A percentile compares a stretch with the other conserved stretches of the same genome.
These are phyloP conservation scores for Volucella inanis DNA, from an alignment of 2,888 invertebrate species.

Conservation along the genomic window DNA sequence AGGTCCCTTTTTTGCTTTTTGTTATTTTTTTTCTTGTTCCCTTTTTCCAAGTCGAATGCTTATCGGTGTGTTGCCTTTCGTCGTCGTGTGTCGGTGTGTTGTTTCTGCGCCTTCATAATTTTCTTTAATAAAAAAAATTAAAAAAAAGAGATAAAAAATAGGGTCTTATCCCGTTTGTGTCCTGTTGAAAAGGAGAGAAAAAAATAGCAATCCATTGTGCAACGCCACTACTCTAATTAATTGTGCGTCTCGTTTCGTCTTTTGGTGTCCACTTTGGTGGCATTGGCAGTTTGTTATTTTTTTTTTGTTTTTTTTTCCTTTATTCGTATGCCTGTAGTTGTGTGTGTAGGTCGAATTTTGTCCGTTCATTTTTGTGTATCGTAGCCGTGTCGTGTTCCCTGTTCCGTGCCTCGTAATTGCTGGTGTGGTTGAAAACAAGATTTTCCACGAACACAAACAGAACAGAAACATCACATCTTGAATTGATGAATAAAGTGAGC, in stretches of 20 bases:
- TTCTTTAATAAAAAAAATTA: not conserved
- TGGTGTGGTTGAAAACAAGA: slow-evolving; percentile 62
- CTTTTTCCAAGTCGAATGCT: not conserved
- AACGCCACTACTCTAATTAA: slow-evolving; percentile 25
- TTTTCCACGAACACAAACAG: slow-evolving; percentile 47
- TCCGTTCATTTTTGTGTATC: not conserved
- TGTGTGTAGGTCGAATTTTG: not conserved
- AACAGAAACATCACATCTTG: slow-evolving; percentile 17
- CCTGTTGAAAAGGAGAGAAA: slow-evolving; percentile 35
- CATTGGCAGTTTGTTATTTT: not conserved
- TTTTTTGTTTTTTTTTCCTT: slow-evolving; percentile 1
- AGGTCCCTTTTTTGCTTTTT: slow-evolving; percentile 20
- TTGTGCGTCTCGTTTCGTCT: slow-evolving; percentile 33
- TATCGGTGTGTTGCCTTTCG: not conserved
- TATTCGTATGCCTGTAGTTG: slow-evolving; percentile 10
- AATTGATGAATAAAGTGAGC: slow-evolving; percentile 45
- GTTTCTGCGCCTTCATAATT: slow-evolving; percentile 29
- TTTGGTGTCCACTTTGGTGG: not conserved
- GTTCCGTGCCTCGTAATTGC: slow-evolving; percentile 3
- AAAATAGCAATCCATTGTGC: slow-evolving; percentile 24
- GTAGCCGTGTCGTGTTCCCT: not conserved
- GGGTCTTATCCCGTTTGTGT: slow-evolving; percentile 40
- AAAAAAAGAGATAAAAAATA: not conserved
- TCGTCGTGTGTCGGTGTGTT: slow-evolving; percentile 20
- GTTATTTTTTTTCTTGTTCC: slow-evolving; percentile 8